Conservation (phyloP, 2,888 invertebrate species). For the Mamestra brassicae region DNA sequence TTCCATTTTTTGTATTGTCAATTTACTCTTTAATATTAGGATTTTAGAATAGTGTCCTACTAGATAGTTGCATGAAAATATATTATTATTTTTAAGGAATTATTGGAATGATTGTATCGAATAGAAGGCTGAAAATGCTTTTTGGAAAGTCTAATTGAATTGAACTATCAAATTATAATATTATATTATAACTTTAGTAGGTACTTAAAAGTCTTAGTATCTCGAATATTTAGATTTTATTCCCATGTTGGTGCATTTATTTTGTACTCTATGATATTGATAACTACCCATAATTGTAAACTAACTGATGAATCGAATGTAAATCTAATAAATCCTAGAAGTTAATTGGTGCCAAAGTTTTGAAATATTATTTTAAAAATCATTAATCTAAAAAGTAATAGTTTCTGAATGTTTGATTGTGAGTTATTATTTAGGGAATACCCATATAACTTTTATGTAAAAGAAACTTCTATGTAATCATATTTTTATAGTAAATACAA, state of each 20-base stretch:
- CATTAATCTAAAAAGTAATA: constrained; percentile 39
- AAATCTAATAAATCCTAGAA: constrained; percentile 64
- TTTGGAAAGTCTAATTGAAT: constrained; percentile 57
- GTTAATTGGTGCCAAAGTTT: constrained; percentile 86
- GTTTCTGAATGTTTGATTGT: constrained; percentile 53
- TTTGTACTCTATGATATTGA: constrained; percentile 64
- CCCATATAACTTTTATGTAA: constrained; percentile 62
- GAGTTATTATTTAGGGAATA: constrained; percentile 54
- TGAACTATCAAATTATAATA: constrained; percentile 59
- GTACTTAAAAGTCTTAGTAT: constrained; percentile 74
- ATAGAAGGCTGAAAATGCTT: constrained; percentile 68
- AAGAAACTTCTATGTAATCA: constrained; percentile 75
- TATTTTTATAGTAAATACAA: constrained; percentile 79
- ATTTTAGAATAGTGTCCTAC: constrained; percentile 53
- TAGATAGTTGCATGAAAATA: constrained; percentile 62
- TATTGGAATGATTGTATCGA: constrained; percentile 69
- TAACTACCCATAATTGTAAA: constrained; percentile 51
- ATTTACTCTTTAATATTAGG: constrained; percentile 53
- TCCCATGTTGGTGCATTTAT: constrained; percentile 80
- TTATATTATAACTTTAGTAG: constrained; percentile 65
- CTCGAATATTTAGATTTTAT: constrained; percentile 66
- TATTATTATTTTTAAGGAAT: constrained; percentile 62
- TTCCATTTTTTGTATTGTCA: constrained; percentile 62
- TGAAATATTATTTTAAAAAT: constrained; percentile 56
- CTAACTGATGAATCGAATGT: constrained; percentile 59